phyloP scores from a whole-genome alignment of 2,113 vertebrate genomes.

The Strigops habroptila region DNA sequence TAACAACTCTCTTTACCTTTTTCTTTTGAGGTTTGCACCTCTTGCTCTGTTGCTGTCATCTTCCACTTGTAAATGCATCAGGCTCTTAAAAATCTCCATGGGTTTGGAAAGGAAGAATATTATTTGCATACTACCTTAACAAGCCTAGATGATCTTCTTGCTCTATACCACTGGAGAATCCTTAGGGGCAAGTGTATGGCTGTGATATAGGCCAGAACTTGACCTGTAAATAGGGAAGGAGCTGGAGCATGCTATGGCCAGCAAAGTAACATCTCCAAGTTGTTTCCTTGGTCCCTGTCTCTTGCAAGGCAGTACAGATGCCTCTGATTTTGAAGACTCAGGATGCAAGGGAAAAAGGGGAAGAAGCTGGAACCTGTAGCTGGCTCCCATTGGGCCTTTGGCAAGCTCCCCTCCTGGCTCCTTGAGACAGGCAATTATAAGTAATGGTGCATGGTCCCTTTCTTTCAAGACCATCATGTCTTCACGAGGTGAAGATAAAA shows the following conservation, averaged over 20 bases:
- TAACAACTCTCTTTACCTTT: neutral
- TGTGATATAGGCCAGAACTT: neutral
- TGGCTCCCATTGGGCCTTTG: accelerated
- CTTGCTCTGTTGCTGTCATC: neutral
- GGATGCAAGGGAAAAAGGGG: neutral
- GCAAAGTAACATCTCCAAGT: neutral
- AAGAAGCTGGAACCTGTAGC: neutral
- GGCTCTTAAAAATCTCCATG: neutral
- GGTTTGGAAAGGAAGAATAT: neutral
- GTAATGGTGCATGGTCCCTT: neutral
- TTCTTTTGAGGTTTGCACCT: neutral
- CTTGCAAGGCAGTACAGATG: neutral
- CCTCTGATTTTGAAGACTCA: neutral
- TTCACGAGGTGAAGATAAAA: neutral
- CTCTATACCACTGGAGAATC: neutral
- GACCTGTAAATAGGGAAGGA: neutral
- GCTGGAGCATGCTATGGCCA: neutral
- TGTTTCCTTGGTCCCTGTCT: neutral
- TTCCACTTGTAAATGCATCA: neutral
- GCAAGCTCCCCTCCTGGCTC: neutral
- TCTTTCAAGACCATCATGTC: neutral
- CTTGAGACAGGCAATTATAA: neutral
- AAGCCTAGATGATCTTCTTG: neutral
- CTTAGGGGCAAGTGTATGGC: neutral
- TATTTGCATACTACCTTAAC: neutral